phyloP scores from a whole-genome alignment of 2,797 vertebrate genomes.

The Sebastes kiyomatsui region DNA sequence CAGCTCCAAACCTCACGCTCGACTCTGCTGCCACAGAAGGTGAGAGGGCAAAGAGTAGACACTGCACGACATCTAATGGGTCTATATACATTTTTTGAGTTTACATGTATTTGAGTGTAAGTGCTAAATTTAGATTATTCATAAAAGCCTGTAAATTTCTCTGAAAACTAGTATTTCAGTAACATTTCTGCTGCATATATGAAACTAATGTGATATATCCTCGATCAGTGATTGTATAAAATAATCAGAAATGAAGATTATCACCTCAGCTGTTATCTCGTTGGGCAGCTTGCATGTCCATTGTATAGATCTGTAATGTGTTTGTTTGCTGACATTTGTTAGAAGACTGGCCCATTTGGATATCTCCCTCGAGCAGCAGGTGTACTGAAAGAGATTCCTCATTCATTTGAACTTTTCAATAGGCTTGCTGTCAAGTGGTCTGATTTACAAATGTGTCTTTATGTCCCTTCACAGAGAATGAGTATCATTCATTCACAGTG shows the following conservation, averaged over 20 bases:
- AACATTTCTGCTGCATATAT: background rate
- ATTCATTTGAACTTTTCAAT: constrained; percentile 32
- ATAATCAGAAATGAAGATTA: background rate
- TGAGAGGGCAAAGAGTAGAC: constrained; percentile 47
- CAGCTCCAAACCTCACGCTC: constrained; percentile 73
- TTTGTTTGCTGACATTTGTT: constrained; percentile 29
- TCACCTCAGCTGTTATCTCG: constrained; percentile 31
- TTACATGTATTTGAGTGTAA: background rate
- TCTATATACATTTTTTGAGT: background rate
- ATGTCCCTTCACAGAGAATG: constrained; percentile 36
- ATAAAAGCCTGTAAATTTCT: background rate
- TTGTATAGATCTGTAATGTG: constrained; percentile 18
- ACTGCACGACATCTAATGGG: background rate
- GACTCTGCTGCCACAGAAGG: constrained; percentile 78
- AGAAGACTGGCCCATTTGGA: constrained; percentile 1
- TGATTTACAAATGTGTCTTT: constrained; percentile 64
- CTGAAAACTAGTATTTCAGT: background rate
- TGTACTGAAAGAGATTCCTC: constrained; percentile 27
- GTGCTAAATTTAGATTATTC: background rate
- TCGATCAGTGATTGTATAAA: background rate
- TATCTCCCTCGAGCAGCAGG: constrained; percentile 61
- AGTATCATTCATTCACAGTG: constrained; percentile 1
- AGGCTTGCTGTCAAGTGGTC: constrained; percentile 23
- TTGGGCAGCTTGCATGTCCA: constrained; percentile 22
- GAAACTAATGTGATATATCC: background rate